Conservation (phyloP, 1,140 invertebrate species). For the Camponotus floridanus region DNA sequence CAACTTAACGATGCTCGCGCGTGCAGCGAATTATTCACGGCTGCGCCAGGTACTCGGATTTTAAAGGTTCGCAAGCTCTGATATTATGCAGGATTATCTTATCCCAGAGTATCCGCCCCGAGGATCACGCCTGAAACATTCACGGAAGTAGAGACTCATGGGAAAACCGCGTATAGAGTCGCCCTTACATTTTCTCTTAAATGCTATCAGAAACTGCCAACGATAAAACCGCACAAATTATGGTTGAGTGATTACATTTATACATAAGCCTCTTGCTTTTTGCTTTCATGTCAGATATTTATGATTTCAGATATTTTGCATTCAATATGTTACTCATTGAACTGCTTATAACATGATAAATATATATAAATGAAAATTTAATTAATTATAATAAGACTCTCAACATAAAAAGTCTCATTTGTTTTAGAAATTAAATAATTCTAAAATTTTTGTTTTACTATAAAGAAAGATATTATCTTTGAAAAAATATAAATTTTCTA, state of each 20-base stretch:
- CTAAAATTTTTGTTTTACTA: not conserved
- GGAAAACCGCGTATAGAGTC: constrained; percentile 31
- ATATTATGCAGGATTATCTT: constrained; percentile 63
- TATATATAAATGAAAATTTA: not conserved
- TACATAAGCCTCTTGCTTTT: not conserved
- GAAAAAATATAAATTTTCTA: not conserved
- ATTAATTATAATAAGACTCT: not conserved
- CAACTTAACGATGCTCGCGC: constrained; percentile 59
- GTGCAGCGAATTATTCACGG: constrained; percentile 47
- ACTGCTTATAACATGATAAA: not conserved
- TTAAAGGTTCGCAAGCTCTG: constrained; percentile 50
- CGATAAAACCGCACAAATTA: constrained; percentile 45
- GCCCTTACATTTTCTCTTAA: constrained; percentile 55
- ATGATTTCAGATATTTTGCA: not conserved
- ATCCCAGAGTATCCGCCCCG: not conserved
- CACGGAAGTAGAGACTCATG: constrained; percentile 40
- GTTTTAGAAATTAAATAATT: not conserved
- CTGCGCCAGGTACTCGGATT: constrained; percentile 47
- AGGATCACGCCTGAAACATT: constrained; percentile 58
- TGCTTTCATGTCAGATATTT: not conserved
- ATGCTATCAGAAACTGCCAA: constrained; percentile 25
- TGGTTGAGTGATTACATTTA: constrained; percentile 27
- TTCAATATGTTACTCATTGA: not conserved
- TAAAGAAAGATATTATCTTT: not conserved
- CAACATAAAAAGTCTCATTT: not conserved